Conservation (phyloP, 30 jellyfish, hydroid and myxozoan species). For the Sanderia malayensis region DNA sequence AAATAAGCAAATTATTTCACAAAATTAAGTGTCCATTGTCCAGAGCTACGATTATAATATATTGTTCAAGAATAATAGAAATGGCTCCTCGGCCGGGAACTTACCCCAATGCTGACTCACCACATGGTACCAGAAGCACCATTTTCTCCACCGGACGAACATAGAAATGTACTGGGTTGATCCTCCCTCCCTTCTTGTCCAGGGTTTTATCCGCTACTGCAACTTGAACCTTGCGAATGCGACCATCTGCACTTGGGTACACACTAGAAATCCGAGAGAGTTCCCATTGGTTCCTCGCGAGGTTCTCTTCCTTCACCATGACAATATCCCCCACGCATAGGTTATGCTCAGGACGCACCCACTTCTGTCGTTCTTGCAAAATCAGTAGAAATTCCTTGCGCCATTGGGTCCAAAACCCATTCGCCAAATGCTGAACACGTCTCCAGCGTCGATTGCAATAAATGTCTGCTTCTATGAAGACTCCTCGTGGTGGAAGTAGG, state of each 20-base stretch:
- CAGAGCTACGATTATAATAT: neutral
- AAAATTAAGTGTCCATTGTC: neutral
- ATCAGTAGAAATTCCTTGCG: neutral
- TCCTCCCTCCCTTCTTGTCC: slow-evolving; percentile 8
- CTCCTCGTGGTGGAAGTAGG: slow-evolving; percentile 38
- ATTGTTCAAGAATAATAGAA: neutral
- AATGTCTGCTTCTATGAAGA: neutral
- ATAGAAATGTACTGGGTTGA: slow-evolving; percentile 8
- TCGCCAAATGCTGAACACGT: neutral
- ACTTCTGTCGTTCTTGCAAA: slow-evolving; percentile 11
- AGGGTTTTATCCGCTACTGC: slow-evolving; percentile 2
- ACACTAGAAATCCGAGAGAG: slow-evolving; percentile 7
- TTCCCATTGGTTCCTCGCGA: slow-evolving; percentile 25
- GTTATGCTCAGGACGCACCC: neutral
- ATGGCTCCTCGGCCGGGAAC: slow-evolving; percentile 37
- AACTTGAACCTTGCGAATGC: slow-evolving; percentile 3
- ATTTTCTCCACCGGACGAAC: slow-evolving; percentile 10
- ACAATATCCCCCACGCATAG: slow-evolving; percentile 11
- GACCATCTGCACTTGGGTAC: slow-evolving; percentile 23
- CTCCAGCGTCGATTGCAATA: slow-evolving; percentile 1
- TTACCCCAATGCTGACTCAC: neutral
- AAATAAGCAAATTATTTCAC: neutral
- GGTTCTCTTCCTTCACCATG: slow-evolving; percentile 8
- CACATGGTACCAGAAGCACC: slow-evolving; percentile 14
- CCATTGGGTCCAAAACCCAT: slow-evolving; percentile 17